These are phyloP conservation scores for Temnothorax nylanderi DNA, from an alignment of 1,140 invertebrate genomes.

Conservation along the genomic window DNA sequence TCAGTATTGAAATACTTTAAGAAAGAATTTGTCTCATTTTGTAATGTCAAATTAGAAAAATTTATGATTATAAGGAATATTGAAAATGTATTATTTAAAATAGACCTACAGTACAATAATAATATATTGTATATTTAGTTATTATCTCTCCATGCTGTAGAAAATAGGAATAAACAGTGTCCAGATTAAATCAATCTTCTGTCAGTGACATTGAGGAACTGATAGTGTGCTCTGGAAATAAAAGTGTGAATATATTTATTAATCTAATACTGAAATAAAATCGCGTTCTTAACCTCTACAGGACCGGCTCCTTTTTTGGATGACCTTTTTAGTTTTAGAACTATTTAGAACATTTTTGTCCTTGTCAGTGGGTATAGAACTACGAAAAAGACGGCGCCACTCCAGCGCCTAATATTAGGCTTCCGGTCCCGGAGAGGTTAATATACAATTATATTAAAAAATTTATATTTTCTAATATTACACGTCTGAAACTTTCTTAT, in stretches of 20 bases:
- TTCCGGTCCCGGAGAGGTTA: no score
- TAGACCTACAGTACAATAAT: not conserved
- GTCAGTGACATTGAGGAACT: not conserved
- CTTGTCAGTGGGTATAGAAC: no score
- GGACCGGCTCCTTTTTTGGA: no score
- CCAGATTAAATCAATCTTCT: not conserved
- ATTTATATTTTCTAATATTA: not conserved
- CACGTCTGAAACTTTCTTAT: not conserved
- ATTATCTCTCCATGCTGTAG: not conserved
- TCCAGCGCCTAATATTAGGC: no score
- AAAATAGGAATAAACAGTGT: not conserved
- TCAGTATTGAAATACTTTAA: not conserved
- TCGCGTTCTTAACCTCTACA: not conserved
- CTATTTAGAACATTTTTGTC: no score
- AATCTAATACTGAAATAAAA: not conserved
- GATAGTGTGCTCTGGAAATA: not conserved
- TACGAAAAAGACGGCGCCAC: no score
- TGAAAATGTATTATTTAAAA: constrained; percentile 4
- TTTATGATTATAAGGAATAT: not conserved
- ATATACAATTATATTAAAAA: not conserved
- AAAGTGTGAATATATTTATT: not conserved
- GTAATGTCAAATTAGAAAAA: not conserved
- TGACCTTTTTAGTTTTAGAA: no score
- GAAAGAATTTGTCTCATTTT: not conserved
- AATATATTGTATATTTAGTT: not conserved